These are phyloP conservation scores for Sarcophaga peregrina DNA, from an alignment of 1,140 invertebrate species.

Conservation along the genomic window DNA sequence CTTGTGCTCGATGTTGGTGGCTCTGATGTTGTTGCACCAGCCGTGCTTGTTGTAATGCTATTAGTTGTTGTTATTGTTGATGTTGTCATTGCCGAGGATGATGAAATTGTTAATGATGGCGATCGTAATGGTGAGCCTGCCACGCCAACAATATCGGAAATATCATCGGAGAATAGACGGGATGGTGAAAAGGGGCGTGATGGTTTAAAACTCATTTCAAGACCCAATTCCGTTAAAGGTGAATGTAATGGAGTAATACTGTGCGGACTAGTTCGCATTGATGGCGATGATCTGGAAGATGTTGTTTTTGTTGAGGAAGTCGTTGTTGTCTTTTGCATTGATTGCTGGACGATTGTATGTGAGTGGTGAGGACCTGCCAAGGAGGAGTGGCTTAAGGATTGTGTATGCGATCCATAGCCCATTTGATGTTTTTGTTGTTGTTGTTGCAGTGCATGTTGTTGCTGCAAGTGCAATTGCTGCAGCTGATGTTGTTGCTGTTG, in stretches of 20 bases:
- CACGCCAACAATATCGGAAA: slow-evolving; percentile 62
- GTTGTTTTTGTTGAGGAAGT: slow-evolving; percentile 34
- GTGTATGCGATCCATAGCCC: slow-evolving; percentile 51
- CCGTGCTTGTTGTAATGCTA: slow-evolving; percentile 42
- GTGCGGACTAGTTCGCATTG: slow-evolving; percentile 66
- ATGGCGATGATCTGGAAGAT: slow-evolving; percentile 38
- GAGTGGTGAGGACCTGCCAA: background rate
- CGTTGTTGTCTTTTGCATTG: slow-evolving; percentile 48
- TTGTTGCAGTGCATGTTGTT: slow-evolving; percentile 59
- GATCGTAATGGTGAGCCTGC: slow-evolving; percentile 42
- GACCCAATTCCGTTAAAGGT: slow-evolving; percentile 71
- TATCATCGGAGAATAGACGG: slow-evolving; percentile 73
- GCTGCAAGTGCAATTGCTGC: slow-evolving; percentile 54
- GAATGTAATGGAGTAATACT: slow-evolving; percentile 70
- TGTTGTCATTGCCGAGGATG: slow-evolving; percentile 46
- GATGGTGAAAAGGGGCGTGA: slow-evolving; percentile 72
- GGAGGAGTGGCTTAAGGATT: slow-evolving; percentile 47
- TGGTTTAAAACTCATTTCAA: slow-evolving; percentile 77
- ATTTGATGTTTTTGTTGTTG: slow-evolving; percentile 60
- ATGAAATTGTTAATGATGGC: slow-evolving; percentile 49
- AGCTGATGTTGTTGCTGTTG: slow-evolving; percentile 66
- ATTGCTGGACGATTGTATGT: slow-evolving; percentile 43
- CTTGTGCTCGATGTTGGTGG: slow-evolving; percentile 42
- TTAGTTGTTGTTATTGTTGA: slow-evolving; percentile 46
- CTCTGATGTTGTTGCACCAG: slow-evolving; percentile 31